A percentile compares a stretch with the other conserved stretches of the same genome.
These are phyloP conservation scores for Argyresthia goedartella DNA, from an alignment of 2,888 invertebrate genomes.

Conservation along the genomic window DNA sequence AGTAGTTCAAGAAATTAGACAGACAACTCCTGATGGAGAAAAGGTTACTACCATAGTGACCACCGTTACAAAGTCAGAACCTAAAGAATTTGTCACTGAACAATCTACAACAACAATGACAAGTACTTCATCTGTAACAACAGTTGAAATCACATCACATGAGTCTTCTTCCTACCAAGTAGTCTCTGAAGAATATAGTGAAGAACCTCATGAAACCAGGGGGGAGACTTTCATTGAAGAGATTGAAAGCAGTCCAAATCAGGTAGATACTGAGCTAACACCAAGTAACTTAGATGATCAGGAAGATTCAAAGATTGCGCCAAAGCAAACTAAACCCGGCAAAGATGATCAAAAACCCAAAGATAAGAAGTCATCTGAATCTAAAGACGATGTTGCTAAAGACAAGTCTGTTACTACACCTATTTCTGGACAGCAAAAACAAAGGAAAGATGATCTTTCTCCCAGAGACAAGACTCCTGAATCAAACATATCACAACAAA, in stretches of 20 bases:
- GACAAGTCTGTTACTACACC: background rate
- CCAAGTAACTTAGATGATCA: background rate
- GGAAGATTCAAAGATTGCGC: background rate
- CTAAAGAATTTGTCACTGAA: slow-evolving; percentile 4
- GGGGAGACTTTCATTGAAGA: slow-evolving; percentile 23
- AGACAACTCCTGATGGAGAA: slow-evolving; percentile 11
- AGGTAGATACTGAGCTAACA: slow-evolving; percentile 21
- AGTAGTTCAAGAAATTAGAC: slow-evolving; percentile 23
- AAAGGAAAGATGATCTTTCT: background rate
- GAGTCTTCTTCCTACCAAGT: slow-evolving; percentile 39
- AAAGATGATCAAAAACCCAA: background rate
- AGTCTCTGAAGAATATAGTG: slow-evolving; percentile 27
- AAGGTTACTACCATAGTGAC: slow-evolving; percentile 1
- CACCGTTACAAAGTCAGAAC: background rate
- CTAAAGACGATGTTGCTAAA: background rate
- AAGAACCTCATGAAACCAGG: slow-evolving; percentile 14
- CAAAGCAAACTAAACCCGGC: background rate
- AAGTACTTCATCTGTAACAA: slow-evolving; percentile 40
- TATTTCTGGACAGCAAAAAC: slow-evolving; percentile 1
- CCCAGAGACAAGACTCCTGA: slow-evolving; percentile 3
- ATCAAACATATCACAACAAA: slow-evolving; percentile 9
- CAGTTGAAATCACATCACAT: slow-evolving; percentile 41
- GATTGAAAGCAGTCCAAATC: slow-evolving; percentile 26
- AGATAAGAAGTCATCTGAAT: background rate
- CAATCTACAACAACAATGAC: slow-evolving; percentile 27